Evolutionary conservation across 2,113 vertebrate species (phyloP).

Genomic region (Ailurus styani): DNA sequence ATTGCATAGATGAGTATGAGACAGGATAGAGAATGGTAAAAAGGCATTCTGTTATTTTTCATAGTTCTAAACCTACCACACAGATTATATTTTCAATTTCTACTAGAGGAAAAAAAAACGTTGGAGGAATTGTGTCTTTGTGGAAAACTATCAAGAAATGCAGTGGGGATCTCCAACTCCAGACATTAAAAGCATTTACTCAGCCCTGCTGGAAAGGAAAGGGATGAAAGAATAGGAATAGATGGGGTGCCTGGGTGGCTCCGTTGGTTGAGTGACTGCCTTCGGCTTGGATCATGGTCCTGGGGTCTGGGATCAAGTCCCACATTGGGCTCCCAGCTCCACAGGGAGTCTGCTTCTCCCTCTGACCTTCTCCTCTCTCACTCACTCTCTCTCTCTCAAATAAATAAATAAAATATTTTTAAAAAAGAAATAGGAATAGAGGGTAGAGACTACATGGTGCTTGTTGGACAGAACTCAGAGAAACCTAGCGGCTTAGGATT

Average conservation of each 20-base stretch:
- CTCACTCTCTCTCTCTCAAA: too few species aligned
- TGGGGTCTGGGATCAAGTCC: too few species aligned
- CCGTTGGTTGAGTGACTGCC: too few species aligned
- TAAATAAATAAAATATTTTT: too few species aligned
- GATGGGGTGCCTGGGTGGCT: too few species aligned
- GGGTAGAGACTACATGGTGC: neutral
- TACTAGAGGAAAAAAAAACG: neutral
- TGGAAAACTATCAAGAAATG: neutral
- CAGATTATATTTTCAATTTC: neutral
- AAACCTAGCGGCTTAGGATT: neutral
- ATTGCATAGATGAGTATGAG: neutral
- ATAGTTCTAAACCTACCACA: neutral
- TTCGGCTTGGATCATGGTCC: too few species aligned
- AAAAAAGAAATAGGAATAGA: too few species aligned
- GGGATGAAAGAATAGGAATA: neutral
- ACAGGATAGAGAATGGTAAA: neutral
- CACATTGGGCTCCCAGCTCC: too few species aligned
- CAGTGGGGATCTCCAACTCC: neutral
- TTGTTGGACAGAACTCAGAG: neutral
- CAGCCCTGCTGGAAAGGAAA: neutral
- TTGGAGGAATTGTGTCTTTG: neutral
- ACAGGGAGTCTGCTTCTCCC: too few species aligned
- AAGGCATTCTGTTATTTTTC: neutral
- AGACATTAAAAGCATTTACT: neutral
- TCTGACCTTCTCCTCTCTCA: too few species aligned